Conservation (phyloP, 2,888 invertebrate genomes). For the Priocnemis perturbator region DNA sequence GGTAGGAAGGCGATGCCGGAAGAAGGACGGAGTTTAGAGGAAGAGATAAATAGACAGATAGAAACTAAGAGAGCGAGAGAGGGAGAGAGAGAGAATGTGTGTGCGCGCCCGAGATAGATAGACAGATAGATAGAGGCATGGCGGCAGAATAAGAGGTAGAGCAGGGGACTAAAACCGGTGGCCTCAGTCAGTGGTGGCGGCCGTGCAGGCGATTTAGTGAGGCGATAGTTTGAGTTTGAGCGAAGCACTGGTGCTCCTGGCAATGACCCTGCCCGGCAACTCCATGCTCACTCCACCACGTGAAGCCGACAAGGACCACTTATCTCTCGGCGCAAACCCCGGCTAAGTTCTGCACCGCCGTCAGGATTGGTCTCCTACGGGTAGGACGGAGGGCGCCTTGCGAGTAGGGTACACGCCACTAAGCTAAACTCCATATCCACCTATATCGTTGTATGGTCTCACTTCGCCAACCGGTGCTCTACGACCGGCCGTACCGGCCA, state of each 20-base stretch:
- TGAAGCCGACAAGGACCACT: conserved; percentile 53
- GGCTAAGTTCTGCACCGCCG: conserved; percentile 49
- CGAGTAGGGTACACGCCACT: conserved; percentile 39
- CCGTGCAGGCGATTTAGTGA: conserved; percentile 29
- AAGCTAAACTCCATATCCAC: conserved; percentile 44
- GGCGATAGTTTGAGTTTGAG: conserved; percentile 48
- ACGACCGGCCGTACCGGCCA: conserved; percentile 9
- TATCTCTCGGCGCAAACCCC: conserved; percentile 50
- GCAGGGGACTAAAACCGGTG: not conserved
- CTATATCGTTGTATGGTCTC: conserved; percentile 12
- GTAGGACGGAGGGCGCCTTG: conserved; percentile 39
- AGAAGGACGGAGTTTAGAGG: not conserved
- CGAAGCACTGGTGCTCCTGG: conserved; percentile 36
- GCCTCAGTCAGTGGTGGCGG: not conserved
- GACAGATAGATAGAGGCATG: conserved; percentile 12
- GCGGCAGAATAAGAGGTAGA: conserved; percentile 11
- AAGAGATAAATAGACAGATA: not conserved
- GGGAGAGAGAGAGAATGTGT: not conserved
- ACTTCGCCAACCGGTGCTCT: conserved; percentile 9
- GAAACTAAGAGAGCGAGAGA: not conserved
- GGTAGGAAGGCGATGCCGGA: conserved; percentile 4
- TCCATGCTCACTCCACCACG: conserved; percentile 36
- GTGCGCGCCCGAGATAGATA: not conserved
- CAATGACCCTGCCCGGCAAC: conserved; percentile 47
- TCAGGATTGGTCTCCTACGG: conserved; percentile 50